A percentile compares a stretch with the other conserved stretches of the same genome.
phyloP scores from a whole-genome alignment of 2,888 invertebrate species.

The Phyllotreta cruciferae region DNA sequence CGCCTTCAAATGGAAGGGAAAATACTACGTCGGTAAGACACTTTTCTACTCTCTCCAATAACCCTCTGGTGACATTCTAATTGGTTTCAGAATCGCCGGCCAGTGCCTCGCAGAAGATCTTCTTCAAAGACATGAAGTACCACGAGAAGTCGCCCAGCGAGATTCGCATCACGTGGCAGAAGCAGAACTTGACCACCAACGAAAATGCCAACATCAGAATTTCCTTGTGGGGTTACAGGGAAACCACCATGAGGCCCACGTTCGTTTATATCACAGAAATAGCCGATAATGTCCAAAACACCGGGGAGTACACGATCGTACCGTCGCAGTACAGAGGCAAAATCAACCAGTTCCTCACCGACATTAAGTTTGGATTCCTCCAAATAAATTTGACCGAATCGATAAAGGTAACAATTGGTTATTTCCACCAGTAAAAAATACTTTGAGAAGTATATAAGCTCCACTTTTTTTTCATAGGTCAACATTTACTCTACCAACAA shows the following conservation, averaged over 20 bases:
- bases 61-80: neutral
- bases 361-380: conserved; percentile 85
- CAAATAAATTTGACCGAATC: conserved; percentile 88
- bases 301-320: conserved; percentile 74
- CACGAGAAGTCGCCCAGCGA: conserved; percentile 77
- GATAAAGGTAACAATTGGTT: conserved; percentile 43
- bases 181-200: conserved; percentile 84
- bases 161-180: conserved; percentile 83
- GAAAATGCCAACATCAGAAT: conserved; percentile 78
- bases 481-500: conserved; percentile 37
- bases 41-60: conserved; percentile 43
- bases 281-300: conserved; percentile 62
- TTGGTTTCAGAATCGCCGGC: conserved; percentile 79
- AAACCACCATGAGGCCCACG: conserved; percentile 81
- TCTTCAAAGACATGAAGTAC: conserved; percentile 76
- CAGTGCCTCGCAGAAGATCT: conserved; percentile 84
- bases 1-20: conserved; percentile 87
- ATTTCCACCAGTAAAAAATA: conserved; percentile 21
- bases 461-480: no score
- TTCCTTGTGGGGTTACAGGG: conserved; percentile 89
- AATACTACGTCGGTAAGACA: conserved; percentile 85
- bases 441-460: no score
- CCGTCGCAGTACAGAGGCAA: conserved; percentile 76
- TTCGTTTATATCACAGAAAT: conserved; percentile 81
- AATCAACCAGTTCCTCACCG: conserved; percentile 72